Conservation (phyloP, 2,113 vertebrate genomes). For the Hemiscyllium ocellatum region DNA sequence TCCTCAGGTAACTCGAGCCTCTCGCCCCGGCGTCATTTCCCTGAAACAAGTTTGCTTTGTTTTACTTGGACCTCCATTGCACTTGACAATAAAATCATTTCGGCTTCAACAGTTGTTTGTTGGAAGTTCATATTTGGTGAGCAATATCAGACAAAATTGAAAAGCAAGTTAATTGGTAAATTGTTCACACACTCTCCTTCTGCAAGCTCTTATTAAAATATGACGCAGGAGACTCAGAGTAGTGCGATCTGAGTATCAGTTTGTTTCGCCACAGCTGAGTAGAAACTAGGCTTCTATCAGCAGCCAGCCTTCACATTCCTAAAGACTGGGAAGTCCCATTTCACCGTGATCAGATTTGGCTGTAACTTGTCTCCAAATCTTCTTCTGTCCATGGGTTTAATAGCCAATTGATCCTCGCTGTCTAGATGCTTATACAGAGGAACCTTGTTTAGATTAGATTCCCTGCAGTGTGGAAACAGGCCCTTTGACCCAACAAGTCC, state of each 20-base stretch:
- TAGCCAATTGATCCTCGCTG: neutral
- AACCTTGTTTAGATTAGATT: too few relatives aligned
- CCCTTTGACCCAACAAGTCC: too few relatives aligned
- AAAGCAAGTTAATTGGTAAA: neutral
- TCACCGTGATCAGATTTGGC: neutral
- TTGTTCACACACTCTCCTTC: neutral
- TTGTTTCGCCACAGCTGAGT: neutral
- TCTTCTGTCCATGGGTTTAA: neutral
- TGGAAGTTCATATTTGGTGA: neutral
- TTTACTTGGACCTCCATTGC: neutral
- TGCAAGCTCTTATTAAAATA: neutral
- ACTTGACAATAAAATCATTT: neutral
- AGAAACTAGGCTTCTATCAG: neutral
- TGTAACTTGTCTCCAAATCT: neutral
- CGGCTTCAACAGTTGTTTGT: neutral
- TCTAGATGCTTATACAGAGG: neutral
- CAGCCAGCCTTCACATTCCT: neutral
- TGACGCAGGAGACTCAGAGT: neutral
- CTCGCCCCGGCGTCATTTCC: neutral
- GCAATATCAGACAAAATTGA: neutral
- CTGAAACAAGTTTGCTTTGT: neutral
- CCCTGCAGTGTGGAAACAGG: too few relatives aligned
- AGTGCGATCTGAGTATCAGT: neutral
- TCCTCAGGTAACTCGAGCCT: neutral
- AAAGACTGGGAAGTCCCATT: neutral